These are phyloP conservation scores for Drosophila diplacantha DNA, from an alignment of 2,888 invertebrate genomes.

Conservation along the genomic window DNA sequence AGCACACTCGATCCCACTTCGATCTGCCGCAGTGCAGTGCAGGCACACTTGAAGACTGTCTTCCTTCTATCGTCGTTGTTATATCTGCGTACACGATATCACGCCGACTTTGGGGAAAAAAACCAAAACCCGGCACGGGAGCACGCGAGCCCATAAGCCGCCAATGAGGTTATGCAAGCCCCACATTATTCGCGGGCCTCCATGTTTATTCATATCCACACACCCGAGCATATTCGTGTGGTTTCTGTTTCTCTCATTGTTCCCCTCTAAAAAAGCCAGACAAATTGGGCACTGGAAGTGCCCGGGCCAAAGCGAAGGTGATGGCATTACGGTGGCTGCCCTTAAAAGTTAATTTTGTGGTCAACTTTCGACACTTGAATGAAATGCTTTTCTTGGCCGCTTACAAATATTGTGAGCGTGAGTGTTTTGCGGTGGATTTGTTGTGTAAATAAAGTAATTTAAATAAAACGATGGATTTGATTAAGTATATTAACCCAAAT, in stretches of 20 bases:
- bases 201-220: constrained; percentile 61
- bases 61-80: constrained; percentile 40
- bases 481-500: not conserved
- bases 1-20: constrained; percentile 49
- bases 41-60: constrained; percentile 49
- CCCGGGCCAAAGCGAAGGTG: constrained; percentile 39
- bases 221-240: constrained; percentile 25
- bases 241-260: constrained; percentile 37
- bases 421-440: constrained; percentile 21
- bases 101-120: constrained; percentile 34
- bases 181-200: constrained; percentile 49
- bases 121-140: constrained; percentile 39
- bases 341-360: constrained; percentile 52
- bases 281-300: constrained; percentile 59
- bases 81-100: constrained; percentile 64
- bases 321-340: constrained; percentile 49
- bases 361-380: constrained; percentile 42
- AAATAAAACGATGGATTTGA: constrained; percentile 3
- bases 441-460: constrained; percentile 32
- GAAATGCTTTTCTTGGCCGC: constrained; percentile 17
- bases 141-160: constrained; percentile 57
- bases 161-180: constrained; percentile 62
- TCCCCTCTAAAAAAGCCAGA: constrained; percentile 24
- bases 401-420: constrained; percentile 24
- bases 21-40: constrained; percentile 17